These are phyloP conservation scores for Archilochus colubris DNA, from an alignment of 2,113 vertebrate species.

Conservation along the genomic window DNA sequence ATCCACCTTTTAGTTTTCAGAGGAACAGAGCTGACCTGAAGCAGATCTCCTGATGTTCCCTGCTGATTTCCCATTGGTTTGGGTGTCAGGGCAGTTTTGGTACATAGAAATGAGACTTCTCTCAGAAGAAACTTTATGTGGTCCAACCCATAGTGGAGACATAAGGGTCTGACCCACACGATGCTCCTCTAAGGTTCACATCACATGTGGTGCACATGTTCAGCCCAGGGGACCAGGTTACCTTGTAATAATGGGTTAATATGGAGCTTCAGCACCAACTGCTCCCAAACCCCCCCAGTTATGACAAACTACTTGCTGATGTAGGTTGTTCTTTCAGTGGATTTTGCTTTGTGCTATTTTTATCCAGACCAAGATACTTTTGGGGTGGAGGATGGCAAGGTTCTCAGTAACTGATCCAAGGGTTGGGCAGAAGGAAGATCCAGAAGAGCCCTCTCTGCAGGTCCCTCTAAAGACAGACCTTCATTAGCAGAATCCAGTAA, in stretches of 20 bases:
- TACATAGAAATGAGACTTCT: background rate
- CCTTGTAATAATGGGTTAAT: background rate
- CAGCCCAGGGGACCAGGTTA: background rate
- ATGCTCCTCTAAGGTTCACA: background rate
- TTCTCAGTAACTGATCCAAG: background rate
- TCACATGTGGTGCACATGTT: background rate
- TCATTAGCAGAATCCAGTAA: background rate
- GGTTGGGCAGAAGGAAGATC: background rate
- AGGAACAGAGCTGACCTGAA: background rate
- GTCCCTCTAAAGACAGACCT: background rate
- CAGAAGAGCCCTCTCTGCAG: background rate
- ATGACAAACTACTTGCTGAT: background rate
- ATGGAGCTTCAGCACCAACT: background rate
- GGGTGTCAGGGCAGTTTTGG: background rate
- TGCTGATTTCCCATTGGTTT: background rate
- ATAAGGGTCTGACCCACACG: background rate
- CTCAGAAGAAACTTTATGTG: rapidly evolving
- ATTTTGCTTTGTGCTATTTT: background rate
- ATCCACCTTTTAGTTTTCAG: background rate
- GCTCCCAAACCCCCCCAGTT: background rate
- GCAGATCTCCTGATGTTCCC: background rate
- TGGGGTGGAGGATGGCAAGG: background rate
- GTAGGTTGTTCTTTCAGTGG: background rate
- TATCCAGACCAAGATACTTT: background rate
- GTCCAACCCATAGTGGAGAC: too few relatives aligned